Conservation (phyloP, 2,113 vertebrate genomes). For the Coptodon rendalli region DNA sequence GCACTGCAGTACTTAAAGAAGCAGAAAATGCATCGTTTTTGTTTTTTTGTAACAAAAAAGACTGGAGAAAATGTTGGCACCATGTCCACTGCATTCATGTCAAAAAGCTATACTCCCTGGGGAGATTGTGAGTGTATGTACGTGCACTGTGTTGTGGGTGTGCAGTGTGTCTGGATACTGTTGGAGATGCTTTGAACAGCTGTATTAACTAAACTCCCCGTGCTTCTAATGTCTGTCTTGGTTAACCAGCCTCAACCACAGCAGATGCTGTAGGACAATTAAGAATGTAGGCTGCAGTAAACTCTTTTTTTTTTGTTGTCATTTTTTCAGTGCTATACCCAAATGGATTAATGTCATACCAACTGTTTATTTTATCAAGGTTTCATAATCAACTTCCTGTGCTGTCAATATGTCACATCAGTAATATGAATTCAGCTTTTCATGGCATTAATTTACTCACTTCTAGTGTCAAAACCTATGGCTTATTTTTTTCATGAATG, state of each 20-base stretch:
- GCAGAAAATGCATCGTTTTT: neutral
- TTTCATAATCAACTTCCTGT: neutral
- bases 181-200: neutral
- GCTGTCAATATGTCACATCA: neutral
- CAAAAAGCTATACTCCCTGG: neutral
- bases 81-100: slow-evolving; percentile 18
- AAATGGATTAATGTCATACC: neutral
- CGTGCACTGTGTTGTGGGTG: neutral
- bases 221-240: neutral
- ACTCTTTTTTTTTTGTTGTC: neutral
- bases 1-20: neutral
- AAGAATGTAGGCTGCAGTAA: neutral
- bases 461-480: neutral
- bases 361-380: neutral
- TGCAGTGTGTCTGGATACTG: neutral
- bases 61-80: slow-evolving; percentile 17
- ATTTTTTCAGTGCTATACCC: neutral
- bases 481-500: slow-evolving; percentile 14
- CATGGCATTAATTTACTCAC: neutral
- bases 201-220: neutral
- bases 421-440: neutral
- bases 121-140: neutral
- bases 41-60: slow-evolving; percentile 15
- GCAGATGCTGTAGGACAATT: neutral
- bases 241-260: neutral